phyloP scores from a whole-genome alignment of 2,113 vertebrate genomes.

The Gallinago undulata region DNA sequence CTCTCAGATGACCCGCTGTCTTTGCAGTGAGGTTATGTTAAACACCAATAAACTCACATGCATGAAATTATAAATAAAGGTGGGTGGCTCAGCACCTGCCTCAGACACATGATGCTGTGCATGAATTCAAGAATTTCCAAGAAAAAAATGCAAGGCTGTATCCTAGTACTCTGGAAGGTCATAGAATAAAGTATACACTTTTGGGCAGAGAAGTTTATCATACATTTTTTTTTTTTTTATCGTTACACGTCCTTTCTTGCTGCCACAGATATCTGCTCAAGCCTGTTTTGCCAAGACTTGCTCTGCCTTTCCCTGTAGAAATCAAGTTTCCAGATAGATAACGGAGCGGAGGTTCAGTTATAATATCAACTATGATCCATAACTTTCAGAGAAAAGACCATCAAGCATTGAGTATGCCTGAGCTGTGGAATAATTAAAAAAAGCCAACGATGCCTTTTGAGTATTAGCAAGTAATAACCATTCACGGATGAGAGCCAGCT shows the following conservation, averaged over 20 bases:
- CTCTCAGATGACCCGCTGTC: background rate
- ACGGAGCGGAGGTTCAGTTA: background rate
- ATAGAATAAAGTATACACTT: background rate
- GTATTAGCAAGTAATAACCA: background rate
- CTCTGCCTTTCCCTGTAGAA: background rate
- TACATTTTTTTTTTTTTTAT: background rate
- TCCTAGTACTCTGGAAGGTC: background rate
- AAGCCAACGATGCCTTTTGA: rapidly evolving
- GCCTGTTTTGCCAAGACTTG: background rate
- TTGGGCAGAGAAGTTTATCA: background rate
- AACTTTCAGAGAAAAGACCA: background rate
- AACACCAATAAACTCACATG: background rate
- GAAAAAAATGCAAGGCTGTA: background rate
- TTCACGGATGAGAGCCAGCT: background rate
- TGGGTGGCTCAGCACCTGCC: rapidly evolving
- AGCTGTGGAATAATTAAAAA: background rate
- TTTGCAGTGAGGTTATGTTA: background rate
- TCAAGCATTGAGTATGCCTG: background rate
- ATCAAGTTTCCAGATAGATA: background rate
- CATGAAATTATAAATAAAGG: background rate
- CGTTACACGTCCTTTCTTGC: background rate
- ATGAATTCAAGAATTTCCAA: background rate
- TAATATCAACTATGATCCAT: background rate
- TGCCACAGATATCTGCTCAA: background rate
- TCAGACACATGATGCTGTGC: background rate